A percentile compares a stretch with the other conserved stretches of the same genome.
These are phyloP conservation scores for Drosophila diplacantha DNA, from an alignment of 2,888 invertebrate species.

Conservation along the genomic window DNA sequence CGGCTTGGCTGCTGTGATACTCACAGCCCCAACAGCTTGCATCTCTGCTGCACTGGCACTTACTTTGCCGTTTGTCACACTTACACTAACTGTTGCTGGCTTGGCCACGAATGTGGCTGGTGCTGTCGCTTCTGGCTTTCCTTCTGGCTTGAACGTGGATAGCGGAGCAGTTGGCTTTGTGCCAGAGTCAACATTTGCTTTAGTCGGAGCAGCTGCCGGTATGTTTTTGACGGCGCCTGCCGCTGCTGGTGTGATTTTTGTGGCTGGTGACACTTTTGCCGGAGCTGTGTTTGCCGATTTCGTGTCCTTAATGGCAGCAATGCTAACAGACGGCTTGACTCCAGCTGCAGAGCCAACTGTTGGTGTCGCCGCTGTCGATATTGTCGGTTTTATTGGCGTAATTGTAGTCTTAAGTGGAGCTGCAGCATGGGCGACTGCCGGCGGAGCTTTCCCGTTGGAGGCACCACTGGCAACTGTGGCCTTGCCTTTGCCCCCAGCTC, in stretches of 20 bases:
- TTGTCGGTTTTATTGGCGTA: constrained; percentile 25
- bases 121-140: not conserved
- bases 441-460: not conserved
- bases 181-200: constrained; percentile 27
- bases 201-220: constrained; percentile 13
- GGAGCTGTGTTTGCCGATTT: constrained; percentile 1
- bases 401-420: constrained; percentile 4
- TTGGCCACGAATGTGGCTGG: constrained; percentile 11
- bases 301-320: constrained; percentile 13
- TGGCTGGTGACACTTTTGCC: constrained; percentile 5
- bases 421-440: not conserved
- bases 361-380: constrained; percentile 9
- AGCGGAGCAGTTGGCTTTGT: constrained; percentile 19
- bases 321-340: constrained; percentile 5
- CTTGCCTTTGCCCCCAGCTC: constrained; percentile 7
- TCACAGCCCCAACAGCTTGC: not conserved
- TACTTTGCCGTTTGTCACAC: constrained; percentile 19
- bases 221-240: constrained; percentile 8
- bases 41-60: constrained; percentile 1
- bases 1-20: not conserved
- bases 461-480: not conserved
- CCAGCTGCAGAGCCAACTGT: constrained; percentile 7
- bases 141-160: constrained; percentile 18
- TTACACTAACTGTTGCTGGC: constrained; percentile 3
- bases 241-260: constrained; percentile 21